Conservation (phyloP, 1,140 invertebrate species). For the Apis cerana region DNA sequence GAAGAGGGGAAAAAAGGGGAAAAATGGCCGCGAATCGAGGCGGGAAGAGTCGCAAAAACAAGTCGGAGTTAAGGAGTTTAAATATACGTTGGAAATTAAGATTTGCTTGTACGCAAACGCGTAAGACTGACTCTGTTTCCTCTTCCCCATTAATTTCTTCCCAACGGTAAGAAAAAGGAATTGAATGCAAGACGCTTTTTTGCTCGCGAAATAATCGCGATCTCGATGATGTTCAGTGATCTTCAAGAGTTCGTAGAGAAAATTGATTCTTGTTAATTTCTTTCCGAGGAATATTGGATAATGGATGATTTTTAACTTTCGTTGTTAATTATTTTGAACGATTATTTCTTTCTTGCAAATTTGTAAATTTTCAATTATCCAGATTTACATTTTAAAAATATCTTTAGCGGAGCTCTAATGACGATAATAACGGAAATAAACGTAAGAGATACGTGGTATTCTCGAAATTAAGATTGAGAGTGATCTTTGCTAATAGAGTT, state of each 20-base stretch:
- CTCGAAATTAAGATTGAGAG: background rate
- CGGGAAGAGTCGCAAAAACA: slow-evolving; percentile 38
- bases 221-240: too few relatives aligned
- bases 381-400: too few relatives aligned
- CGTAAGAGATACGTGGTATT: background rate
- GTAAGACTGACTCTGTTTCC: background rate
- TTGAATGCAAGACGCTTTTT: slow-evolving; percentile 9
- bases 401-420: too few relatives aligned
- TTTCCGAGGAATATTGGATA: too few relatives aligned
- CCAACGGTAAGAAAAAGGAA: background rate
- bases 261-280: too few relatives aligned
- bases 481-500: background rate
- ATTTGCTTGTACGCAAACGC: slow-evolving; percentile 51
- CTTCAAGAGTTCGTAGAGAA: too few relatives aligned
- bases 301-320: too few relatives aligned
- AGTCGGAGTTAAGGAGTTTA: slow-evolving; percentile 66
- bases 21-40: background rate
- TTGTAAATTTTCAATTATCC: too few relatives aligned
- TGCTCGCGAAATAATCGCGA: too few relatives aligned
- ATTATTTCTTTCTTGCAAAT: too few relatives aligned
- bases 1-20: slow-evolving; percentile 22
- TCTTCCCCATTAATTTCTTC: slow-evolving; percentile 22
- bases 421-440: too few relatives aligned
- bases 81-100: slow-evolving; percentile 69
- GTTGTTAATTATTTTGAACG: too few relatives aligned